These are phyloP conservation scores for Lithophane leautieri DNA, from an alignment of 2,888 invertebrate genomes.

Conservation along the genomic window DNA sequence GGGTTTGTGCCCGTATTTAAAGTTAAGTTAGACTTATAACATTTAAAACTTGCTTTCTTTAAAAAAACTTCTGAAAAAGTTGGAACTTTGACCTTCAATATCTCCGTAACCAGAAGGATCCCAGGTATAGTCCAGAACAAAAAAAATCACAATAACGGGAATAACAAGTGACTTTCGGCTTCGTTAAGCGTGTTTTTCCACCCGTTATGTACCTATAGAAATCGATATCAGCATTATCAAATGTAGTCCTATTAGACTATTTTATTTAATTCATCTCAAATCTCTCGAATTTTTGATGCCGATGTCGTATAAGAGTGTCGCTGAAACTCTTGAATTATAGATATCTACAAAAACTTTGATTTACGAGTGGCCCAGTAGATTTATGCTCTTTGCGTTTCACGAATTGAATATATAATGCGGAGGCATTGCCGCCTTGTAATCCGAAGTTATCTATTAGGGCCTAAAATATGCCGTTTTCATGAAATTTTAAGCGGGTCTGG, in stretches of 20 bases:
- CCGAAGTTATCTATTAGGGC: conserved; percentile 62
- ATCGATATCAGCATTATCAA: too few species aligned
- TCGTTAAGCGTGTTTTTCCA: too few species aligned
- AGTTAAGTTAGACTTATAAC: too few species aligned
- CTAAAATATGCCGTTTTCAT: conserved; percentile 65
- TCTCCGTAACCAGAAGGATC: too few species aligned
- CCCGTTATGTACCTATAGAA: not conserved
- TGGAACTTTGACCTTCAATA: too few species aligned
- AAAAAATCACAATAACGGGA: too few species aligned
- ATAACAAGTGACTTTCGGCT: too few species aligned
- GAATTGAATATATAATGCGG: conserved; percentile 84
- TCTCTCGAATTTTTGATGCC: conserved; percentile 50
- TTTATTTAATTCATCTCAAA: conserved; percentile 6
- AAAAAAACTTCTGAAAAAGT: too few species aligned
- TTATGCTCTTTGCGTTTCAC: conserved; percentile 81
- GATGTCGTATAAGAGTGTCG: conserved; percentile 66
- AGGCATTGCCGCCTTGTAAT: conserved; percentile 65
- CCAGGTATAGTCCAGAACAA: too few species aligned
- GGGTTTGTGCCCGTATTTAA: too few species aligned
- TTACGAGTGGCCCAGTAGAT: conserved; percentile 81
- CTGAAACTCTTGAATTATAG: conserved; percentile 80
- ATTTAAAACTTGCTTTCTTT: too few species aligned
- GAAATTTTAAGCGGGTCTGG: conserved; percentile 65
- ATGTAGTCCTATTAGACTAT: too few species aligned
- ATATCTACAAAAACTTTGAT: conserved; percentile 86